Evolutionary conservation across 2,797 vertebrate genomes (phyloP).

Genomic region (Esox lucius): DNA sequence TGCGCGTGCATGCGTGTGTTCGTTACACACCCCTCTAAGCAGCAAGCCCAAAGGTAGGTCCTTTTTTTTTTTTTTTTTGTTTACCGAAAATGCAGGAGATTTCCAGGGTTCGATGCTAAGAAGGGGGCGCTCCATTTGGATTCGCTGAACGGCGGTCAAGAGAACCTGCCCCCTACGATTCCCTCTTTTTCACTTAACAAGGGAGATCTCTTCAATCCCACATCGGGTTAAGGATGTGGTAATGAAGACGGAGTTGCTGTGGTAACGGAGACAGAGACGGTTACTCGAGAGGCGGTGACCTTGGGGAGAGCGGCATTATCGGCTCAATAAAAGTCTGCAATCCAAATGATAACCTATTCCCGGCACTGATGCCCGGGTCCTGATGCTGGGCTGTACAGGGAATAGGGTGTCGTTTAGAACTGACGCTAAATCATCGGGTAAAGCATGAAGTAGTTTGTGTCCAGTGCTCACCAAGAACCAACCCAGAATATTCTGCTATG

Average conservation of each 20-base stretch:
- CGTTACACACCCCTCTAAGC: slow-evolving; percentile 16
- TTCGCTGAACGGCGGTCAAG: too few relatives aligned
- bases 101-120: too few relatives aligned
- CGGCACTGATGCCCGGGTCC: not conserved
- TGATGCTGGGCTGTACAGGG: not conserved
- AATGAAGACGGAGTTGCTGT: slow-evolving; percentile 70
- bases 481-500: not conserved
- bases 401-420: not conserved
- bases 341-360: not conserved
- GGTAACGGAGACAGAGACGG: slow-evolving; percentile 64
- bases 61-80: too few relatives aligned
- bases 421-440: too few relatives aligned
- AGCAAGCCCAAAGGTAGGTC: too few relatives aligned
- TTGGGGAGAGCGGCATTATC: slow-evolving; percentile 7
- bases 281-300: slow-evolving; percentile 40
- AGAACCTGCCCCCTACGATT: too few relatives aligned
- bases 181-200: too few relatives aligned
- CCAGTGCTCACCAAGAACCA: too few relatives aligned
- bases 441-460: too few relatives aligned
- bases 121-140: too few relatives aligned
- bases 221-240: slow-evolving; percentile 44
- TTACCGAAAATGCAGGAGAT: too few relatives aligned
- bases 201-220: too few relatives aligned
- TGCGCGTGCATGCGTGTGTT: not conserved
- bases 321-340: not conserved